Percentiles rank a stretch among this genome's conserved stretches.
These are phyloP conservation scores for Nannobrachium achirus DNA, from an alignment of 2,113 vertebrate species.

Conservation along the genomic window DNA sequence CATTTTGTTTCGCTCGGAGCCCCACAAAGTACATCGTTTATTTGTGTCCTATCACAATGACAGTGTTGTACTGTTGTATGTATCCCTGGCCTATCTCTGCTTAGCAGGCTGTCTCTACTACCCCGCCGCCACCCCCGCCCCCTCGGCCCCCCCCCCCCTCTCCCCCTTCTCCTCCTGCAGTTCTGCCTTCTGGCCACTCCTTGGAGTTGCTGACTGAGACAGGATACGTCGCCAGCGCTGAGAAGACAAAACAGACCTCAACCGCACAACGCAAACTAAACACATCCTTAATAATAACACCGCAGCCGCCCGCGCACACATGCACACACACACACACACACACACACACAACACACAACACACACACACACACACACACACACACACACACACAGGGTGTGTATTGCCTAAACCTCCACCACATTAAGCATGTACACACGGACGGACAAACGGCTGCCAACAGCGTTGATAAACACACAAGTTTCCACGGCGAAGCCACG, in stretches of 20 bases:
- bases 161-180: conserved; percentile 57
- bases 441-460: neutral
- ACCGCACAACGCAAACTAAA: conserved; percentile 64
- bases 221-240: conserved; percentile 58
- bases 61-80: conserved; percentile 37
- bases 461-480: neutral
- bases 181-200: conserved; percentile 68
- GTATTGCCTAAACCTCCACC: neutral
- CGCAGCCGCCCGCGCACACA: too few species aligned
- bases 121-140: neutral
- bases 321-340: conserved; percentile 32
- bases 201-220: conserved; percentile 69
- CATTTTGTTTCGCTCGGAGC: conserved; percentile 34
- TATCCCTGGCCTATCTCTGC: conserved; percentile 43
- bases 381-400: conserved; percentile 1
- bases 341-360: conserved; percentile 29
- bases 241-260: conserved; percentile 65
- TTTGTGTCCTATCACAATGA: conserved; percentile 52
- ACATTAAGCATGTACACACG: conserved; percentile 1
- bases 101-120: conserved; percentile 43
- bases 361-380: conserved; percentile 21
- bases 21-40: conserved; percentile 50
- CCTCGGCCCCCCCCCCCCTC: conserved; percentile 20
- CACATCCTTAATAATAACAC: conserved; percentile 52
- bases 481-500: too few species aligned